A percentile compares a stretch with the other conserved stretches of the same genome.
These are phyloP conservation scores for Diuraphis noxia DNA, from an alignment of 1,140 invertebrate species.

Conservation along the genomic window DNA sequence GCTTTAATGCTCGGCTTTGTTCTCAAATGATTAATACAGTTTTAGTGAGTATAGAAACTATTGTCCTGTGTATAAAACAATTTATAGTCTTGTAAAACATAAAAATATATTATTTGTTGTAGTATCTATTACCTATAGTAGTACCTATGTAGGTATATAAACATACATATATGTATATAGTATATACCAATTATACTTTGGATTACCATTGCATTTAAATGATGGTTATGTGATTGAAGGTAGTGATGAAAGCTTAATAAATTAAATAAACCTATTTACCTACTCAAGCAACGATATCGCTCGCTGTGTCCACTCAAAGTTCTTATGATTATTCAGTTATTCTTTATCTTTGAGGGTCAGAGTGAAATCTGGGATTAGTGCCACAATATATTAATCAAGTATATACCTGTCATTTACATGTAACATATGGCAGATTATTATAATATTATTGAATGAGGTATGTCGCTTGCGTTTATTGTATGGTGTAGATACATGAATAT, in stretches of 20 bases:
- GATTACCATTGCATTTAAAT: neutral
- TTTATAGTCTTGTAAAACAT: neutral
- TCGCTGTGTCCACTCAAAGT: neutral
- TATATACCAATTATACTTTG: neutral
- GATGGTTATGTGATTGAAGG: neutral
- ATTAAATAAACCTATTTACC: neutral
- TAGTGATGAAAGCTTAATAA: neutral
- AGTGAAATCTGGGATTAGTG: neutral
- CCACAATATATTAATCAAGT: neutral
- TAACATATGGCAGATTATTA: neutral
- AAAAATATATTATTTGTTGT: neutral
- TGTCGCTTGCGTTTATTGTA: neutral
- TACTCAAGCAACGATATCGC: neutral
- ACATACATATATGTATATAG: too few species aligned
- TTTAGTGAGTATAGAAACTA: neutral
- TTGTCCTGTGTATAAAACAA: neutral
- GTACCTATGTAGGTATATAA: too few species aligned
- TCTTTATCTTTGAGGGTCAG: neutral
- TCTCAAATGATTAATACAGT: neutral
- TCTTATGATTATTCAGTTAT: neutral
- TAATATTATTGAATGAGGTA: neutral
- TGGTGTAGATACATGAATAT: neutral
- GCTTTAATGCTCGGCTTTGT: neutral
- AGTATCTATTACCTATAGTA: neutral
- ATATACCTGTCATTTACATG: neutral